A percentile compares a stretch with the other conserved stretches of the same genome.
Evolutionary conservation across 2,113 vertebrate genomes (phyloP).

Genomic region (Jacana jacana): DNA sequence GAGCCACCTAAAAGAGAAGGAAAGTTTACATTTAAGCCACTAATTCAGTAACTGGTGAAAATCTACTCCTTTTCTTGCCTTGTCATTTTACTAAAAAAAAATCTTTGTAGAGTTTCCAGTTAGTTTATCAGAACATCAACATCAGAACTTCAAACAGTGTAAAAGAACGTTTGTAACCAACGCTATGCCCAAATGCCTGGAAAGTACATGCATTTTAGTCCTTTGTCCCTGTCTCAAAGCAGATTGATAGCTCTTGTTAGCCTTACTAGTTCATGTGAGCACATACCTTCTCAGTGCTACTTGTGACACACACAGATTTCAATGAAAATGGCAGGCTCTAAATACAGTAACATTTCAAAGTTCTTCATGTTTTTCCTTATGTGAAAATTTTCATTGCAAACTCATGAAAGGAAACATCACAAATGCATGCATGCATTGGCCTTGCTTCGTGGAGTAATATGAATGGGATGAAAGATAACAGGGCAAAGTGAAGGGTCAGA

Average conservation of each 20-base stretch:
- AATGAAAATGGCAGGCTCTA: not conserved
- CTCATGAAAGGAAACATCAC: not conserved
- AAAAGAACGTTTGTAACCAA: not conserved
- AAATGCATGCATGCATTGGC: not conserved
- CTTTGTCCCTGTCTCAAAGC: not conserved
- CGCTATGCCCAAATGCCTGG: not conserved
- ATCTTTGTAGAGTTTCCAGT: not conserved
- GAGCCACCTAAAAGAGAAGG: constrained; percentile 79
- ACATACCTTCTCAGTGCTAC: not conserved
- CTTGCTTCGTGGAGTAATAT: not conserved
- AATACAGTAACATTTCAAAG: not conserved
- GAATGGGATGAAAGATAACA: not conserved
- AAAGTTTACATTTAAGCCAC: not conserved
- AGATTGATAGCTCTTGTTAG: not conserved
- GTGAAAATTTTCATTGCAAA: not conserved
- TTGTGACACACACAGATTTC: not conserved
- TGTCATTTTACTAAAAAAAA: not conserved
- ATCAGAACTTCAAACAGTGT: not conserved
- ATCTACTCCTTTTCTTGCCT: not conserved
- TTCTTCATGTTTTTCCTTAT: not conserved
- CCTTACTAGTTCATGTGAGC: not conserved
- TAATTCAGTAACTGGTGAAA: not conserved
- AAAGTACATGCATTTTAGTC: not conserved
- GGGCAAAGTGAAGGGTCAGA: not conserved
- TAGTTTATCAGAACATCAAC: not conserved